A percentile compares a stretch with the other conserved stretches of the same genome.
These are phyloP conservation scores for Trichopria drosophilae DNA, from an alignment of 2,888 invertebrate genomes.

Conservation along the genomic window DNA sequence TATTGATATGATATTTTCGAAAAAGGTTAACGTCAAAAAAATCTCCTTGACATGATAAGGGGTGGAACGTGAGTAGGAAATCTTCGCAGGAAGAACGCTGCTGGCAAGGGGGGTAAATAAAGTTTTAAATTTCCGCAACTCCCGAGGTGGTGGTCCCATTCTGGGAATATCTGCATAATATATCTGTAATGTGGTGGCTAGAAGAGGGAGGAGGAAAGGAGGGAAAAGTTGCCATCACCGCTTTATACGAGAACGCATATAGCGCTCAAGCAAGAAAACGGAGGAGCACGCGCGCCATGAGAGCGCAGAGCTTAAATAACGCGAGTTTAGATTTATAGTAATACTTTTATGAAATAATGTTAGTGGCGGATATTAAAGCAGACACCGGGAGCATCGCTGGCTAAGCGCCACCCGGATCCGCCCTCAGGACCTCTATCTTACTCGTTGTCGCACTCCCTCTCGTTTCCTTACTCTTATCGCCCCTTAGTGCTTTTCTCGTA, in stretches of 20 bases:
- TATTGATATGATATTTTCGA: too few relatives aligned
- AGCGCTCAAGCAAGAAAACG: constrained; percentile 44
- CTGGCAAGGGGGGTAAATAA: constrained; percentile 54
- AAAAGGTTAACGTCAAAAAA: too few relatives aligned
- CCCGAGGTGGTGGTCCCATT: constrained; percentile 38
- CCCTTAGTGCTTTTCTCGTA: constrained; percentile 37
- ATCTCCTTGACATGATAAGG: too few relatives aligned
- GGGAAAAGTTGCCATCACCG: constrained; percentile 46
- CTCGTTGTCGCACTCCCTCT: constrained; percentile 2
- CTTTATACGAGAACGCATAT: constrained; percentile 25
- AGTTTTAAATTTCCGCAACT: constrained; percentile 54
- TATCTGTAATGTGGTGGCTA: constrained; percentile 54
- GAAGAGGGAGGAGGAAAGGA: constrained; percentile 42
- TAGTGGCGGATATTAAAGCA: constrained; percentile 59
- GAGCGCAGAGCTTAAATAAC: constrained; percentile 55
- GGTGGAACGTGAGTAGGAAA: too few relatives aligned
- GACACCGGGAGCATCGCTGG: constrained; percentile 53
- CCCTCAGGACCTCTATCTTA: constrained; percentile 31
- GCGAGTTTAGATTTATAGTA: constrained; percentile 58
- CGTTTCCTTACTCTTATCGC: constrained; percentile 2
- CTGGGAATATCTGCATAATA: constrained; percentile 50
- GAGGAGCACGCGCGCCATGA: constrained; percentile 34
- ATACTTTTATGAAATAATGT: constrained; percentile 60
- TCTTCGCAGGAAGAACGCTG: too few relatives aligned
- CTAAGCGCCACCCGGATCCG: constrained; percentile 48